phyloP scores from a whole-genome alignment of 2,797 vertebrate genomes.

The Rhabdophis nuchalis region DNA sequence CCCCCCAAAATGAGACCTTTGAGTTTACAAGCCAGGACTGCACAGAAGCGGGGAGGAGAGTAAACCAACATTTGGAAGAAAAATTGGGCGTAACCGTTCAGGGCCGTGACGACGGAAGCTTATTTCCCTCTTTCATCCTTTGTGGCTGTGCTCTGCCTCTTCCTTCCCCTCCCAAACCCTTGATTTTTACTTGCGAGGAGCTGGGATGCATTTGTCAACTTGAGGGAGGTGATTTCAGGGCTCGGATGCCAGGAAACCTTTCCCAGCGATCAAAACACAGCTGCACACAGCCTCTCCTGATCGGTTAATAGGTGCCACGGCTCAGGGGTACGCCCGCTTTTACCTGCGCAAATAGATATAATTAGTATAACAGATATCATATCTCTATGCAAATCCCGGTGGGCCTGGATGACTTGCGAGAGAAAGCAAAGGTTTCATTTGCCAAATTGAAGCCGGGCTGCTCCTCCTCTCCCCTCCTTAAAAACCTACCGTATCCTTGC shows the following conservation, averaged over 20 bases:
- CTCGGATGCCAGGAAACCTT: slow-evolving; percentile 70
- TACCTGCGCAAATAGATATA: slow-evolving; percentile 78
- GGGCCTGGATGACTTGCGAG: slow-evolving; percentile 58
- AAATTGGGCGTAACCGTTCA: slow-evolving; percentile 1
- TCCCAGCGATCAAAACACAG: slow-evolving; percentile 79
- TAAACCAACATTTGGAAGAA: not conserved
- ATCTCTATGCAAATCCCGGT: slow-evolving; percentile 64
- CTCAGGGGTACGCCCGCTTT: slow-evolving; percentile 64
- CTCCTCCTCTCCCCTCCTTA: not conserved
- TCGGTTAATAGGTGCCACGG: slow-evolving; percentile 69
- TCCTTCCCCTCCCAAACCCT: slow-evolving; percentile 59
- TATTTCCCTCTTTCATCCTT: slow-evolving; percentile 66
- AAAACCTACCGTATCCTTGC: not conserved
- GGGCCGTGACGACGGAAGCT: slow-evolving; percentile 56
- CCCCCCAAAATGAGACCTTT: no score
- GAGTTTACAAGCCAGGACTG: not conserved
- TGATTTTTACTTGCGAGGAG: slow-evolving; percentile 68
- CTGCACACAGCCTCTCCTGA: slow-evolving; percentile 63
- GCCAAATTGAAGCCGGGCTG: slow-evolving; percentile 46
- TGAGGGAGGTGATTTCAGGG: slow-evolving; percentile 71
- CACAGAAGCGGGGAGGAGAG: not conserved
- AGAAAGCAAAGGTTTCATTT: slow-evolving; percentile 46
- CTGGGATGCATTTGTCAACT: slow-evolving; percentile 69
- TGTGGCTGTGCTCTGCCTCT: slow-evolving; percentile 55
- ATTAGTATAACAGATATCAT: slow-evolving; percentile 77